Evolutionary conservation across 2,113 vertebrate genomes (phyloP), one percentile per base, ranked within the genome.

Genomic region (Camelus bactrianus): DNA sequence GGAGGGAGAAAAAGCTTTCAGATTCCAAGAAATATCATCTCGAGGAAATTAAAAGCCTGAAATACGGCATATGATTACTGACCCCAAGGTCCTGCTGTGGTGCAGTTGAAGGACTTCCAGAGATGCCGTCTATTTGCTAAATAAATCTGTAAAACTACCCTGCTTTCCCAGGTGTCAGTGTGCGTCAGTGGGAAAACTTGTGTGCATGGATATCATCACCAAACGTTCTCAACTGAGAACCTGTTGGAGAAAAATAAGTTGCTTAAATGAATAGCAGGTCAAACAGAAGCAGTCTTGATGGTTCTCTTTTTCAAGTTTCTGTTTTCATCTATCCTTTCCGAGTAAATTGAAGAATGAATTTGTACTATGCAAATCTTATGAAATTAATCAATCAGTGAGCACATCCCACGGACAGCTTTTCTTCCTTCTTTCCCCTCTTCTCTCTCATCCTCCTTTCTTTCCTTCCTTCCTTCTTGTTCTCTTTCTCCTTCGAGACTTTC

Each of bases 21-120:
- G 89, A 97, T 96, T 81, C 81, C 90, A 97, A 97, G 96, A 97
- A 97, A 97, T 96, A 94, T 48, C 91, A 97, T 95, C 91, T 96
- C 3, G 0, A 95, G 92, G 93, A 94, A 98, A 97, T 98, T 97
- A 97, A 97, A 98, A 97, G 91, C 91, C 92, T 94, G 80, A 97
- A 97, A 96, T 97, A 84, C 42, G 91, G 93, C 85, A 94, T 96
- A 80, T 96, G 91, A 97, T 97, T 97, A 98, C 89, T 83, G 97
- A 95, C 83, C 96, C 95, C 79, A 62, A 94, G 94, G 69, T 82
- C 92, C 83, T 95, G 70, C 83, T 96, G 73, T 85, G 92, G 64
- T 91, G 28, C 48, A 84, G 77, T 73, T 93, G 84, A 93, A 95
- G 75, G 89, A 93, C 67, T 96, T 98, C 95, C 84, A 96, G 83